Evolutionary conservation across 2,888 invertebrate genomes (phyloP), one percentile per base, ranked within the genome.

Genomic region (Cantharis nigra): DNA sequence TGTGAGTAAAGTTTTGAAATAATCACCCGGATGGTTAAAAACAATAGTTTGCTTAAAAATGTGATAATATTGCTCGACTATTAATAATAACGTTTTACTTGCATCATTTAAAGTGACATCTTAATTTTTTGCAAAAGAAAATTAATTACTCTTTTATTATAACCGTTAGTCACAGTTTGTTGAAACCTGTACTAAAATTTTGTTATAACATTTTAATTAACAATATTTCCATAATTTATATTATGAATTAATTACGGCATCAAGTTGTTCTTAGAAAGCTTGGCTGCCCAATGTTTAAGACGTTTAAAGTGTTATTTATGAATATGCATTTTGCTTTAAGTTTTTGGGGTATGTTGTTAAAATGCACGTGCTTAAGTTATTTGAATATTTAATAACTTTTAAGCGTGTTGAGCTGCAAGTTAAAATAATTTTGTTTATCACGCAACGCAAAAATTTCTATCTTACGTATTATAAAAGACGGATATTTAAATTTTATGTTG

Each of bases 231-330:
- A 65, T 49, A 72, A 67, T 72, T 72, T 72, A 72, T 72, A 67
- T 67, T 65, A 72, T 23, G 72, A 67, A 23, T 72, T 72, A 72
- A 72, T 72, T 72, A 72, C 72, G 4, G 16, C 49, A 49, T 49
- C 49, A 49, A 49, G 23, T 30, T 13, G 18, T 11, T 65, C 64
- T 67, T 30, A 16, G 49, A 72, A 72, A 67, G 65, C 65, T 72
- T 49, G 69, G 20, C 65, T 74, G 74, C 30, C 67, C 63, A 70
- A 70, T 14, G 65, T 75, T 49, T 75, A 75, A 75, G 70, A 65
- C 33, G 71, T 70, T 70, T 75, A 70, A 71, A 75, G 69, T 71
- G 75, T 75, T 70, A 75, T 75, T 75, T 75, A 75, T 75, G 75
- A 75, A 75, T 75, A 75, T 75, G 75, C 75, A 75, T 75, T 73